Conservation (phyloP, 2,888 invertebrate species). For the Cephus sareptanus region DNA sequence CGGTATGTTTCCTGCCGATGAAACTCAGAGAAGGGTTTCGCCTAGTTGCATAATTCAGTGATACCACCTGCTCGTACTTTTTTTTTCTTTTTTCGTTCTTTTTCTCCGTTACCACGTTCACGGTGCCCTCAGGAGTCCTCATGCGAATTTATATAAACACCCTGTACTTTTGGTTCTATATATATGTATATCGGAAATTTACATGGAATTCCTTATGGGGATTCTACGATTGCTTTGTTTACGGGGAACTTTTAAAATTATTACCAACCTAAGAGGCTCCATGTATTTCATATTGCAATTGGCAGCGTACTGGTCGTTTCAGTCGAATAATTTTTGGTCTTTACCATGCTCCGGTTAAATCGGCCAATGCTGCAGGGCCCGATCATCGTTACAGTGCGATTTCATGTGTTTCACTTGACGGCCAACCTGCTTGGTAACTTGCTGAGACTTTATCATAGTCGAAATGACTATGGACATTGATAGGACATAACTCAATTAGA, state of each 20-base stretch:
- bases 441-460: neutral
- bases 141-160: neutral
- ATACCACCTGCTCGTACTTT: neutral
- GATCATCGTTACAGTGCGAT: neutral
- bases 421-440: neutral
- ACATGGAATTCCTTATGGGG: neutral
- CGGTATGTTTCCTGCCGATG: neutral
- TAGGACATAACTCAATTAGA: slow-evolving; percentile 3
- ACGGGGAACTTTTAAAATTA: neutral
- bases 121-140: neutral
- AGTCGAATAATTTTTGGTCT: neutral
- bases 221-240: neutral
- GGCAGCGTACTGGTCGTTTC: neutral
- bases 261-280: neutral
- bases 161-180: neutral
- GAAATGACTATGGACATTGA: neutral
- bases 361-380: neutral
- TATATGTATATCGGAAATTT: neutral
- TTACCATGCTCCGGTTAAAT: neutral
- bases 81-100: neutral
- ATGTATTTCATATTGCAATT: neutral
- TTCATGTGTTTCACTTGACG: neutral
- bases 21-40: neutral
- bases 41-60: slow-evolving; percentile 5
- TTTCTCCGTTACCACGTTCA: neutral